These are phyloP conservation scores for Gymnoscopelus braueri DNA, from an alignment of 2,797 vertebrate genomes.

Conservation along the genomic window DNA sequence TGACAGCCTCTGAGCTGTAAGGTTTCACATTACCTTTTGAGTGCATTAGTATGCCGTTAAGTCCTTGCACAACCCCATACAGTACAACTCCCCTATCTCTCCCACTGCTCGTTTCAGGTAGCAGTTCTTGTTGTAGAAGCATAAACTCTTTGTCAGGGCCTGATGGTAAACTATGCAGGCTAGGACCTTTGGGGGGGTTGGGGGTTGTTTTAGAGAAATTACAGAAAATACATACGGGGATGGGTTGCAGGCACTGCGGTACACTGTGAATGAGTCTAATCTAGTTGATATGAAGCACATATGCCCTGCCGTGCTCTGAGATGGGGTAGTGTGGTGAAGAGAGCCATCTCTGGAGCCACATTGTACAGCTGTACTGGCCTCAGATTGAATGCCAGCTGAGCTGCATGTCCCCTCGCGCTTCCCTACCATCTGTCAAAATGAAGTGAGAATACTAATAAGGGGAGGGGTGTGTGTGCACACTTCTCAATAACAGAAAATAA, in stretches of 20 bases:
- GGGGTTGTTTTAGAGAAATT: conserved; percentile 59
- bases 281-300: conserved; percentile 50
- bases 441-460: neutral
- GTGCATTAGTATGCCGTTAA: conserved; percentile 70
- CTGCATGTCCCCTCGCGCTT: too few species aligned
- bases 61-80: conserved; percentile 50
- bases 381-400: too few species aligned
- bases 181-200: conserved; percentile 44
- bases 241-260: conserved; percentile 57
- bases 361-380: too few species aligned
- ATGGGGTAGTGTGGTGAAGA: too few species aligned
- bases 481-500: too few species aligned
- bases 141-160: conserved; percentile 60
- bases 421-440: neutral
- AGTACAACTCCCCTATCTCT: conserved; percentile 62
- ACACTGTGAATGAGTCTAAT: conserved; percentile 48
- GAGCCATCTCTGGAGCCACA: too few species aligned
- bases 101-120: conserved; percentile 67
- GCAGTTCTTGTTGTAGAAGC: conserved; percentile 60
- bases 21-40: conserved; percentile 63
- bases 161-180: conserved; percentile 60
- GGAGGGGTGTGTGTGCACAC: too few species aligned
- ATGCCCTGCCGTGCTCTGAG: too few species aligned
- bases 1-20: conserved; percentile 44
- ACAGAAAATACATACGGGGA: conserved; percentile 48